Percentiles rank a stretch among this genome's conserved stretches.
Evolutionary conservation across 2,888 invertebrate genomes (phyloP).

Genomic region (Nasonovia ribisnigri): DNA sequence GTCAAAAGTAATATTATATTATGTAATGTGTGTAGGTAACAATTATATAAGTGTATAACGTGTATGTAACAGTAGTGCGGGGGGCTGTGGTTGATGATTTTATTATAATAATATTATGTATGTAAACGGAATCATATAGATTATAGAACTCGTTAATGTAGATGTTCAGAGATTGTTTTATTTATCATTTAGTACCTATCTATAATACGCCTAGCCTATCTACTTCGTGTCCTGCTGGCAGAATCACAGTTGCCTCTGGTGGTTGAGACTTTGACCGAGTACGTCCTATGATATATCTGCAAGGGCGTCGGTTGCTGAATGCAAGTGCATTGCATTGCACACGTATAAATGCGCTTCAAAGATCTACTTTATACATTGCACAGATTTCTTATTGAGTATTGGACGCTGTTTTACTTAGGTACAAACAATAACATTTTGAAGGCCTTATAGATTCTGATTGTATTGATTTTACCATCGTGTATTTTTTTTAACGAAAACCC

Average conservation of each 20-base stretch:
- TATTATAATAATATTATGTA: background rate
- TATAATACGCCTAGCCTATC: background rate
- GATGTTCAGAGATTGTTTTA: conserved; percentile 22
- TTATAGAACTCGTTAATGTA: conserved; percentile 55
- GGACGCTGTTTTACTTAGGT: background rate
- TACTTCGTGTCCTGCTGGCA: background rate
- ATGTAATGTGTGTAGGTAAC: background rate
- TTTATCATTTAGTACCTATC: background rate
- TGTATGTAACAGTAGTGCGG: conserved; percentile 8
- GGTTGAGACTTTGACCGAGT: background rate
- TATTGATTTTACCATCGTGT: background rate
- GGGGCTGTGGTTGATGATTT: conserved; percentile 6
- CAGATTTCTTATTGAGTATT: background rate
- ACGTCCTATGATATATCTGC: background rate
- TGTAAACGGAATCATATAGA: conserved; percentile 34
- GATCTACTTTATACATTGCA: background rate
- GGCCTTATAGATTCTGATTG: background rate
- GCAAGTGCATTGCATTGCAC: background rate
- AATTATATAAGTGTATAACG: background rate
- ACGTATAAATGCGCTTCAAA: background rate
- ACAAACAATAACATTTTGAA: background rate
- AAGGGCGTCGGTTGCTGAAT: background rate
- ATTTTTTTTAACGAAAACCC: too few relatives aligned
- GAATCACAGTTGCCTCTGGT: background rate
- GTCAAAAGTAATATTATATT: conserved; percentile 8